phyloP scores from a whole-genome alignment of 2,888 invertebrate genomes.

The Bombylius major region DNA sequence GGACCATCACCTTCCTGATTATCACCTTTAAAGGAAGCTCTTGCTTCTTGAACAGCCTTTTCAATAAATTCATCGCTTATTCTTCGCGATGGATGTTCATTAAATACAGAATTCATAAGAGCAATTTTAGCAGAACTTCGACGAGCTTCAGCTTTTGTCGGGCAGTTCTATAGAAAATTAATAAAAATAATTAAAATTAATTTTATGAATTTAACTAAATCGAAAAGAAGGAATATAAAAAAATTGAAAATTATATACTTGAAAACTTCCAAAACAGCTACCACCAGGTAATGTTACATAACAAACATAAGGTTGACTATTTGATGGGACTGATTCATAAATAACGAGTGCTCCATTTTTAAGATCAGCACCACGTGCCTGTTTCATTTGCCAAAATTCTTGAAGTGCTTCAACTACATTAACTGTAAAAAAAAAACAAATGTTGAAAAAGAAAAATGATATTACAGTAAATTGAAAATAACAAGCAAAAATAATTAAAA shows the following conservation, averaged over 20 bases:
- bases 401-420: conserved; percentile 92
- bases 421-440: conserved; percentile 43
- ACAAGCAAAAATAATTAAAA: not conserved
- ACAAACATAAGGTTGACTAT: conserved; percentile 85
- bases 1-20: conserved; percentile 52
- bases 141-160: conserved; percentile 88
- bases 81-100: conserved; percentile 84
- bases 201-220: not conserved
- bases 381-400: conserved; percentile 97
- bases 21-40: conserved; percentile 64
- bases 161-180: conserved; percentile 58
- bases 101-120: conserved; percentile 92
- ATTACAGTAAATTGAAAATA: conserved; percentile 1
- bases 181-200: not conserved
- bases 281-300: conserved; percentile 91
- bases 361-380: conserved; percentile 70
- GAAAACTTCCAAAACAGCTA: conserved; percentile 91
- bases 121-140: conserved; percentile 92
- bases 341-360: conserved; percentile 84
- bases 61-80: conserved; percentile 91
- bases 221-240: too few relatives aligned
- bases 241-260: conserved; percentile 42
- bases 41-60: conserved; percentile 85
- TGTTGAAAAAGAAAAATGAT: not conserved
- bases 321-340: conserved; percentile 87